Conservation (phyloP, 64 coral and sea anemone genomes). For the Hydrozoanthus tunicans region DNA sequence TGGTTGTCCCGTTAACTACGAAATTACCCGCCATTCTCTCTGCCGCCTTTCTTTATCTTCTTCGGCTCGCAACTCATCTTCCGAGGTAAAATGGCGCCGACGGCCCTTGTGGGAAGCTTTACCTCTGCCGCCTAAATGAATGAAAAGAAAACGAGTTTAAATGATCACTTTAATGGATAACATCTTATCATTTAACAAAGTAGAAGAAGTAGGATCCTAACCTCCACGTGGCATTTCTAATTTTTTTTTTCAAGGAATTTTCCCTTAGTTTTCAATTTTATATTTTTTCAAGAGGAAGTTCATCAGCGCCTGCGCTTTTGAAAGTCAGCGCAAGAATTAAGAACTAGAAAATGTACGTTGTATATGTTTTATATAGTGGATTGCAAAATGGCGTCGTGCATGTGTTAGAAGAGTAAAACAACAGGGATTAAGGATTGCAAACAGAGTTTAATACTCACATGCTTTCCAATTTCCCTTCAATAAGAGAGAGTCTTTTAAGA, state of each 20-base stretch:
- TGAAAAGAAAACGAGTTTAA: background rate
- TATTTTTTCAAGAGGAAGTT: slow-evolving; percentile 31
- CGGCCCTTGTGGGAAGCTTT: slow-evolving; percentile 94
- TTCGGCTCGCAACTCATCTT: slow-evolving; percentile 81
- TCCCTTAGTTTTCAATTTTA: slow-evolving; percentile 32
- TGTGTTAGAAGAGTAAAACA: background rate
- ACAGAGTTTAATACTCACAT: background rate
- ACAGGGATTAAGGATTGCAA: background rate
- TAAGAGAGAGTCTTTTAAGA: background rate
- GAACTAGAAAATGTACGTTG: background rate
- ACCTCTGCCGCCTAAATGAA: slow-evolving; percentile 71
- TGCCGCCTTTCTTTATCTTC: slow-evolving; percentile 87
- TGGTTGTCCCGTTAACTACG: background rate
- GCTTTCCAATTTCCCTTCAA: background rate
- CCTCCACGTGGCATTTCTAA: slow-evolving; percentile 60
- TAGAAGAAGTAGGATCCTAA: slow-evolving; percentile 7
- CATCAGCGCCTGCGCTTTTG: slow-evolving; percentile 27
- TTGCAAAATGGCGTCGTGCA: slow-evolving; percentile 41
- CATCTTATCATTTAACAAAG: background rate
- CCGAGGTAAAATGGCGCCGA: slow-evolving; percentile 92
- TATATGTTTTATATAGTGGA: slow-evolving; percentile 7
- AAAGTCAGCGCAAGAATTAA: slow-evolving; percentile 1
- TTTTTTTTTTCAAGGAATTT: slow-evolving; percentile 40
- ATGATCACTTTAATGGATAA: background rate
- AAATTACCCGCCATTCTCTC: slow-evolving; percentile 84